A percentile compares a stretch with the other conserved stretches of the same genome.
These are phyloP conservation scores for Nyctereutes procyonoides DNA, from an alignment of 2,113 vertebrate species.

Conservation along the genomic window DNA sequence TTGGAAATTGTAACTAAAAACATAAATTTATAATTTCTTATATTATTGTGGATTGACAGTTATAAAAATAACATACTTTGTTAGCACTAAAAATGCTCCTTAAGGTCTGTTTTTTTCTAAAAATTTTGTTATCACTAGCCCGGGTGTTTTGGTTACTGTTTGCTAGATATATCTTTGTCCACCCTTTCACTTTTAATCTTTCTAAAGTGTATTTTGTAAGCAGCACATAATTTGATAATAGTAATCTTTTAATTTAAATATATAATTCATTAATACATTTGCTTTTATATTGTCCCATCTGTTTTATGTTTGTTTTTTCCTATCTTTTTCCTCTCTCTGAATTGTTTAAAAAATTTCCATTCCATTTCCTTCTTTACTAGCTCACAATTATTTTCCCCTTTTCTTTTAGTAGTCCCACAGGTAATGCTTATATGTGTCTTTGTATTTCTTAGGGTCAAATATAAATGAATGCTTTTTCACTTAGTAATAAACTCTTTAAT, in stretches of 20 bases:
- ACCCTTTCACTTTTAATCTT: background rate
- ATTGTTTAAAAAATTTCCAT: background rate
- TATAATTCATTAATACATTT: background rate
- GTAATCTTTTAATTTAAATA: background rate
- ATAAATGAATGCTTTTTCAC: background rate
- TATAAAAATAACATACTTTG: background rate
- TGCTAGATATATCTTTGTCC: background rate
- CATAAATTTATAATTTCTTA: background rate
- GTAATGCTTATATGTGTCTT: background rate
- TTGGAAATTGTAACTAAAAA: background rate
- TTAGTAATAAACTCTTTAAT: background rate
- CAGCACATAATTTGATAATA: background rate
- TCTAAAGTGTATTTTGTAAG: background rate
- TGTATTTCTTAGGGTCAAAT: background rate
- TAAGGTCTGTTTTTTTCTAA: background rate
- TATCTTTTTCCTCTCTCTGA: background rate
- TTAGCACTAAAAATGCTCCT: background rate
- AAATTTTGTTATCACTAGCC: background rate
- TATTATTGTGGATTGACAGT: background rate
- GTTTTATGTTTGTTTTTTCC: background rate
- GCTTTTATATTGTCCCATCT: background rate
- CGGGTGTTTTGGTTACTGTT: background rate
- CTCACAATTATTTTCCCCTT: background rate
- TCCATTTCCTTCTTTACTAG: background rate
- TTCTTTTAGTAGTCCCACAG: background rate